phyloP scores from a whole-genome alignment of 2,113 vertebrate genomes.

The Phaethornis superciliosus region DNA sequence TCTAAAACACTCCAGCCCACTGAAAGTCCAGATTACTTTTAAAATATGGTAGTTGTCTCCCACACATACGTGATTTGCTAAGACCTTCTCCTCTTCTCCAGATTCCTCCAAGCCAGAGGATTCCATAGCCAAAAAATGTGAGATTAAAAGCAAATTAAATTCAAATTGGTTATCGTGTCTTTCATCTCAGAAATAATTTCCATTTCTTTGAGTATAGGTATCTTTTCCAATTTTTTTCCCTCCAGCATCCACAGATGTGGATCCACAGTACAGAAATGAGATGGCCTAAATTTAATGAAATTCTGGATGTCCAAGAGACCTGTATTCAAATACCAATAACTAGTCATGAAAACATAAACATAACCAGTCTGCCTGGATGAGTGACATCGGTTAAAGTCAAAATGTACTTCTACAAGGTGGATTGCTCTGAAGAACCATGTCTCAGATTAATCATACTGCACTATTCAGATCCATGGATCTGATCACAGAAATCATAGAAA shows the following conservation, averaged over 20 bases:
- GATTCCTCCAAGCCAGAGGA: neutral
- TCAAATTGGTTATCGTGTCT: neutral
- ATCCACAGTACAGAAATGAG: neutral
- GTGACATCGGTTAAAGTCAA: neutral
- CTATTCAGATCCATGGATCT: neutral
- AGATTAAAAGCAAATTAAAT: neutral
- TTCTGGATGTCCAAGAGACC: neutral
- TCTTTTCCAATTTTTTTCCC: neutral
- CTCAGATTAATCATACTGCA: neutral
- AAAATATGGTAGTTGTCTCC: neutral
- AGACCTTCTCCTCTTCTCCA: neutral
- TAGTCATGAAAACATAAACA: neutral
- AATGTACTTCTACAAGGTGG: neutral
- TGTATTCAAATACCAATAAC: neutral
- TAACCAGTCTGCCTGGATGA: neutral
- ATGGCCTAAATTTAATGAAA: neutral
- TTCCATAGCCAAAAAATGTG: neutral
- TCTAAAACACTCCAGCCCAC: neutral
- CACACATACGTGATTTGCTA: rapidly evolving
- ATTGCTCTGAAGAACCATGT: neutral
- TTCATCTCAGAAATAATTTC: neutral
- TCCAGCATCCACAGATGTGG: neutral
- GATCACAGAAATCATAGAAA: too few species aligned
- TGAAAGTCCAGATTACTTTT: neutral
- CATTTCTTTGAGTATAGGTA: neutral